Conservation (phyloP, 1,140 invertebrate species). For the Phymorhynchus buccinoides region DNA sequence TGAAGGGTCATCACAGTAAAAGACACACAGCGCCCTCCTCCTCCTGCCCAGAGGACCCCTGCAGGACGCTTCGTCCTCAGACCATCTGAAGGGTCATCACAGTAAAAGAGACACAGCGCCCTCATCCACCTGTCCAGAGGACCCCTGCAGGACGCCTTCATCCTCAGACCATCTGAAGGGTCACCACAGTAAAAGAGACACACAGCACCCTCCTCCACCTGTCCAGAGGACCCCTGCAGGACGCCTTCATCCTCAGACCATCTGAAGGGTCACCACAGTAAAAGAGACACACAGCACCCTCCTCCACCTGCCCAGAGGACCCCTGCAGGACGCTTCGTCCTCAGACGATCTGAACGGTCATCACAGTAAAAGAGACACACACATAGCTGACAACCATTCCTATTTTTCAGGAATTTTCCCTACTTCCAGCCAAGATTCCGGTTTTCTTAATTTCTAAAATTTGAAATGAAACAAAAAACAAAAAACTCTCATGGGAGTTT, state of each 20-base stretch:
- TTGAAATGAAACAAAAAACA: too few species aligned
- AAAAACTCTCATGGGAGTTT: too few species aligned
- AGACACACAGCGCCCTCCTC: neutral
- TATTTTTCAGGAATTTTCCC: too few species aligned
- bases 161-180: neutral
- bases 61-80: neutral
- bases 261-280: neutral
- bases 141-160: neutral
- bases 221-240: neutral
- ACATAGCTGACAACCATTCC: neutral
- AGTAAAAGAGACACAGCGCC: neutral
- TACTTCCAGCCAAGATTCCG: too few species aligned
- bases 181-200: neutral
- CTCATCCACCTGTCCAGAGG: neutral
- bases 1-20: neutral
- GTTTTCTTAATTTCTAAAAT: too few species aligned
- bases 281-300: neutral
- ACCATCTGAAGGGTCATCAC: neutral
- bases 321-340: neutral
- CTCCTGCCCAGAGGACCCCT: neutral
- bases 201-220: neutral
- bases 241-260: neutral
- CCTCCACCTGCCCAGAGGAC: neutral
- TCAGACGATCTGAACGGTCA: neutral
- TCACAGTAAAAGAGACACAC: neutral